Base-by-base conservation (phyloP, 1,140 invertebrate genomes). In the Tetramorium parvispinum region DNA sequence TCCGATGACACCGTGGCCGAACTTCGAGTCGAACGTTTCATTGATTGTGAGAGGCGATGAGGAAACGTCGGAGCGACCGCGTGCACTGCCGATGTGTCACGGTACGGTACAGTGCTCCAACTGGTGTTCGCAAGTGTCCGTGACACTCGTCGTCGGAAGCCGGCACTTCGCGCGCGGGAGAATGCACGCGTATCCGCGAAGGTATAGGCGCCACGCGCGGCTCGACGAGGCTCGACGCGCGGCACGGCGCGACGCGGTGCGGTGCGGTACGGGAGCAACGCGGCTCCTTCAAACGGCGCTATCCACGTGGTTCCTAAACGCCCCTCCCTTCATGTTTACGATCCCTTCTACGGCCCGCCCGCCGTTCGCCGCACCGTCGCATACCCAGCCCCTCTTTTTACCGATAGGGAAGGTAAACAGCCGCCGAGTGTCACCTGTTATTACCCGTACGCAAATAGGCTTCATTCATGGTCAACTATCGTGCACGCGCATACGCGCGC, bases 381-480 rank as follows among this genome's bases (percentile, higher is more conserved):
- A 78, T 68, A 81, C 59, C 49, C 32, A 81, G 85, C 85, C 76
- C 76, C 78, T 86, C 92, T 93, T 90, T 93, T 93, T 93, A 91
- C 91, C 90, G 92, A 93, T 93, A 91, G 89, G 90, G 91, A 92
- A 88, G 89, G 92, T 92, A 93, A 93, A 93, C 92, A 92, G 86
- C 82, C 89, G 87, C 88, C 90, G 89, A 92, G 88, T 91, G 92
- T 94, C 93, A 94, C 93, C 93, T 94, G 93, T 94, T 94, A 93
- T 94, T 91, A 91, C 92, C 91, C 92, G 89, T 93, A 91, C 90
- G 91, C 92, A 93, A 93, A 94, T 92, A 93, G 91, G 90, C 89
- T 93, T 93, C 91, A 94, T 93, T 92, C 93, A 94, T 89, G 88
- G 91, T 89, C 91, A 89, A 79, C 85, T 61, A 70, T 61, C 71